These are phyloP conservation scores for Bubo scandiacus DNA, from an alignment of 2,113 vertebrate genomes.

Conservation along the genomic window DNA sequence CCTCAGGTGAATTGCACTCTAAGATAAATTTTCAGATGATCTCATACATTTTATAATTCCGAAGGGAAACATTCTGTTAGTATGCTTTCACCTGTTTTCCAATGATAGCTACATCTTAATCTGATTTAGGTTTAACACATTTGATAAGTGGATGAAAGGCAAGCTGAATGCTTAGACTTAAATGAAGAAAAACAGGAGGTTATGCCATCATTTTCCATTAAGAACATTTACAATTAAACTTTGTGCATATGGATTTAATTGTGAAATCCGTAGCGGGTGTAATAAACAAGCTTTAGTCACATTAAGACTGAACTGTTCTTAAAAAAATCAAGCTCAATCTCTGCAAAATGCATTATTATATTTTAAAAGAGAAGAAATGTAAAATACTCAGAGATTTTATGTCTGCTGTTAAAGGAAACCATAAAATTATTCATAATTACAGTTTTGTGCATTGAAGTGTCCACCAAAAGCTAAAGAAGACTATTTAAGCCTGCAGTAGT, in stretches of 20 bases:
- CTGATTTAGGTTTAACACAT: not conserved
- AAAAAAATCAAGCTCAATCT: not conserved
- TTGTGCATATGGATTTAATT: not conserved
- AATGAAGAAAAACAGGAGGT: not conserved
- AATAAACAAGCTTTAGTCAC: not conserved
- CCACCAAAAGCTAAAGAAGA: not conserved
- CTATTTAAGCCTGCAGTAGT: not conserved
- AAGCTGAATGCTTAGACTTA: not conserved
- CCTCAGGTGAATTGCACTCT: not conserved
- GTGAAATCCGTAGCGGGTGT: not conserved
- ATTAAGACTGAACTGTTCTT: not conserved
- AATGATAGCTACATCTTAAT: not conserved
- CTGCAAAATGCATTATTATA: not conserved
- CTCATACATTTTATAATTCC: not conserved
- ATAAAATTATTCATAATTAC: not conserved
- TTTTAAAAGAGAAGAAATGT: not conserved
- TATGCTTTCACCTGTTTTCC: not conserved
- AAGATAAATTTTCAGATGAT: not conserved
- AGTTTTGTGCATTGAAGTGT: not conserved
- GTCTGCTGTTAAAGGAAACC: not conserved
- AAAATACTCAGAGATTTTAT: not conserved
- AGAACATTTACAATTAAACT: not conserved
- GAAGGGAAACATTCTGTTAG: not conserved
- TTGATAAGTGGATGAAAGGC: not conserved
- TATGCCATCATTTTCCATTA: not conserved